Percentiles rank a stretch among this genome's conserved stretches.
phyloP scores from a whole-genome alignment of 2,888 invertebrate genomes.

The Fabriciana adippe region DNA sequence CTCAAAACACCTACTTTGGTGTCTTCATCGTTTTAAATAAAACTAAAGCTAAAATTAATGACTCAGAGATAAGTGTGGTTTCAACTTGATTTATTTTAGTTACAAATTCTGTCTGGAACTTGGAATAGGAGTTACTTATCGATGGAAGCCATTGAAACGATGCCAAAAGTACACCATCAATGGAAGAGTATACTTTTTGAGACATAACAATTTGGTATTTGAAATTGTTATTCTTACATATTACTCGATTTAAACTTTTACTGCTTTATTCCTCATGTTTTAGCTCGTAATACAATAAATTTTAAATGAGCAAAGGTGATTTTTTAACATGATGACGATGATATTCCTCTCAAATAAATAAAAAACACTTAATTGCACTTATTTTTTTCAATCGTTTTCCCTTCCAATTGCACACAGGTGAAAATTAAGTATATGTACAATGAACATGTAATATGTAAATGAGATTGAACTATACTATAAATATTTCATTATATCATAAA shows the following conservation, averaged over 20 bases:
- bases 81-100: conserved; percentile 7
- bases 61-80: conserved; percentile 11
- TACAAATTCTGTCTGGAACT: conserved; percentile 13
- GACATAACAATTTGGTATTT: conserved; percentile 6
- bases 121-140: conserved; percentile 17
- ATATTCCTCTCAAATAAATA: no score
- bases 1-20: background rate
- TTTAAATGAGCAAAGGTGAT: no score
- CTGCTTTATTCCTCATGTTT: background rate
- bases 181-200: background rate
- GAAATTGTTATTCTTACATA: background rate
- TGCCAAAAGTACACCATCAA: conserved; percentile 12
- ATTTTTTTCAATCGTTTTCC: no score
- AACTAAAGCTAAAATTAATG: conserved; percentile 11
- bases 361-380: no score
- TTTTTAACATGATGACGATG: no score
- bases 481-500: no score
- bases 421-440: no score
- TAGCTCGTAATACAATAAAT: no score
- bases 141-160: conserved; percentile 19
- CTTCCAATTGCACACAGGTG: no score
- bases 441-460: no score
- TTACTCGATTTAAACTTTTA: background rate
- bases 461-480: no score
- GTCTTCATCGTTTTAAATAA: background rate